Evolutionary conservation across 2,888 invertebrate genomes (phyloP).

Genomic region (Entomobrya proxima): DNA sequence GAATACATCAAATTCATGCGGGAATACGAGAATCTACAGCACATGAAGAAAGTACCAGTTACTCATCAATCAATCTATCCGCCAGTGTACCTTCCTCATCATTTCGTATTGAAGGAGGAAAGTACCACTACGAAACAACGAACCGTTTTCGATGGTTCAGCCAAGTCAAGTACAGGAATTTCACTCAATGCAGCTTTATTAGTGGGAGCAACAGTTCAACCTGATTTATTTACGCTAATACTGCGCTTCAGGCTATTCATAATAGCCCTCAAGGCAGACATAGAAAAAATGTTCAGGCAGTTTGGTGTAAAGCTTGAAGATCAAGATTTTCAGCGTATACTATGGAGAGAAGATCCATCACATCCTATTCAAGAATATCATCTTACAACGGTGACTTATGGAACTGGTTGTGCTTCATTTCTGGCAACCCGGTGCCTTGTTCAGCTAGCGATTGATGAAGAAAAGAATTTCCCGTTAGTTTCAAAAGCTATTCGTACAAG

Average conservation of each 20-base stretch:
- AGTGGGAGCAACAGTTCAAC: slow-evolving; percentile 76
- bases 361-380: slow-evolving; percentile 66
- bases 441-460: slow-evolving; percentile 74
- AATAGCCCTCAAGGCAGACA: slow-evolving; percentile 76
- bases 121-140: slow-evolving; percentile 30
- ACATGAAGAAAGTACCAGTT: slow-evolving; percentile 68
- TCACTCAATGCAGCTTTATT: slow-evolving; percentile 15
- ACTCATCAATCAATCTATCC: neutral
- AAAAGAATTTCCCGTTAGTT: slow-evolving; percentile 50
- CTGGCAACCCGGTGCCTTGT: slow-evolving; percentile 74
- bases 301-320: slow-evolving; percentile 74
- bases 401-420: slow-evolving; percentile 76
- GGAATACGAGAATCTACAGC: slow-evolving; percentile 70
- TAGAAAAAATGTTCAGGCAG: slow-evolving; percentile 77
- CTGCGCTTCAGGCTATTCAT: slow-evolving; percentile 75
- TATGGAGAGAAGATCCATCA: slow-evolving; percentile 76
- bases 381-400: too few species aligned
- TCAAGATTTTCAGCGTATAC: slow-evolving; percentile 76
- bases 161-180: neutral
- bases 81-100: slow-evolving; percentile 24
- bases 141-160: slow-evolving; percentile 37
- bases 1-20: slow-evolving; percentile 72
- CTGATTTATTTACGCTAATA: slow-evolving; percentile 76
- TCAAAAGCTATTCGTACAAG: slow-evolving; percentile 68
- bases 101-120: slow-evolving; percentile 26